These are phyloP conservation scores for Pantherophis alleghaniensis DNA, from an alignment of 2,797 vertebrate species.

Conservation along the genomic window DNA sequence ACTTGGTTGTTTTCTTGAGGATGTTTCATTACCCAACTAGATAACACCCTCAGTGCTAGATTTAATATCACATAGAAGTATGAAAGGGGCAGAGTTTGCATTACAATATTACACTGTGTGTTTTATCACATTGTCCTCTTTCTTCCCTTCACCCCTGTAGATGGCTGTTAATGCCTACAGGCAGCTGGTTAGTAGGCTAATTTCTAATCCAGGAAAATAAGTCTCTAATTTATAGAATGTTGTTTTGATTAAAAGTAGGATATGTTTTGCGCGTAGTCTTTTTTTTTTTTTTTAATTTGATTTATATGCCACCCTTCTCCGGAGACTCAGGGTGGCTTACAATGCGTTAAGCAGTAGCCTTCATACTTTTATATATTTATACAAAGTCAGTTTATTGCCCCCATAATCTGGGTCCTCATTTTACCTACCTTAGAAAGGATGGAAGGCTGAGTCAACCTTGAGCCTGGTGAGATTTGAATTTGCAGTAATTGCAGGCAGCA, in stretches of 20 bases:
- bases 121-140: not conserved
- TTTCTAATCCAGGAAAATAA: not conserved
- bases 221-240: not conserved
- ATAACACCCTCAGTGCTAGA: not conserved
- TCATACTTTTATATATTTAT: too few relatives aligned
- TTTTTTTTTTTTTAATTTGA: too few relatives aligned
- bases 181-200: not conserved
- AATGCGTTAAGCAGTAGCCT: too few relatives aligned
- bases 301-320: too few relatives aligned
- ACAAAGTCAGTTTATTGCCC: too few relatives aligned
- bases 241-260: not conserved
- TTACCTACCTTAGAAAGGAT: too few relatives aligned
- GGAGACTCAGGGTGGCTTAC: too few relatives aligned
- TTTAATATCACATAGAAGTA: not conserved
- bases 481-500: too few relatives aligned
- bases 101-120: not conserved
- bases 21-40: not conserved
- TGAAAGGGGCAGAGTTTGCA: not conserved
- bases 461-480: too few relatives aligned
- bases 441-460: too few relatives aligned
- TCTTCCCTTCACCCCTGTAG: not conserved
- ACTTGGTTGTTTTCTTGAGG: not conserved
- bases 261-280: not conserved
- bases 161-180: not conserved
- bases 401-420: too few relatives aligned